These are phyloP conservation scores for Psilopsiagon aurifrons DNA, from an alignment of 2,113 vertebrate species.

Conservation along the genomic window DNA sequence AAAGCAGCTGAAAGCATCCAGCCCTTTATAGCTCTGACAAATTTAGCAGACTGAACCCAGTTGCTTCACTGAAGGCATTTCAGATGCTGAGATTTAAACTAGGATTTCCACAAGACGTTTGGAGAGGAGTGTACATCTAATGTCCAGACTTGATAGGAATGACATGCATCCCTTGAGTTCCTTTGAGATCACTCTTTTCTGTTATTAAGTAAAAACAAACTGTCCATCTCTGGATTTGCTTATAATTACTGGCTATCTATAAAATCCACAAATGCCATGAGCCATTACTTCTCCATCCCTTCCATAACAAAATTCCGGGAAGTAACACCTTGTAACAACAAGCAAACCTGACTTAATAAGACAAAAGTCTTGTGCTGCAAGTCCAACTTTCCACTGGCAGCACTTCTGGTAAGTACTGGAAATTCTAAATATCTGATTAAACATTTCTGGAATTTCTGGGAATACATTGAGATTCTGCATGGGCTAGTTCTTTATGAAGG, in stretches of 20 bases:
- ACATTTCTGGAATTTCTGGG: slow-evolving; percentile 60
- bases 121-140: neutral
- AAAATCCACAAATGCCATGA: neutral
- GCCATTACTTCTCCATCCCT: neutral
- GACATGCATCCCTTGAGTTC: neutral
- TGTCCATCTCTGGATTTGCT: neutral
- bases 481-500: neutral
- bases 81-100: neutral
- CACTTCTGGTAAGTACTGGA: slow-evolving; percentile 31
- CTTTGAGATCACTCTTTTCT: neutral
- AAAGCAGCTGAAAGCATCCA: neutral
- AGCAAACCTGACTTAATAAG: slow-evolving; percentile 36
- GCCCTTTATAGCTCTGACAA: neutral
- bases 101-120: neutral
- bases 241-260: neutral
- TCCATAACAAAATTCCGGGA: neutral
- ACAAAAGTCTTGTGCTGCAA: slow-evolving; percentile 5
- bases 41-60: neutral
- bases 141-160: rapidly evolving
- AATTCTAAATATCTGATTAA: slow-evolving; percentile 58
- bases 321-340: slow-evolving; percentile 42
- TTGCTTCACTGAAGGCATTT: neutral
- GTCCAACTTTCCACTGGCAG: slow-evolving; percentile 59
- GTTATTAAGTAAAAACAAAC: neutral
- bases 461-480: neutral